Base-by-base conservation (phyloP, 2,888 invertebrate genomes). In the Clanis bilineata region DNA sequence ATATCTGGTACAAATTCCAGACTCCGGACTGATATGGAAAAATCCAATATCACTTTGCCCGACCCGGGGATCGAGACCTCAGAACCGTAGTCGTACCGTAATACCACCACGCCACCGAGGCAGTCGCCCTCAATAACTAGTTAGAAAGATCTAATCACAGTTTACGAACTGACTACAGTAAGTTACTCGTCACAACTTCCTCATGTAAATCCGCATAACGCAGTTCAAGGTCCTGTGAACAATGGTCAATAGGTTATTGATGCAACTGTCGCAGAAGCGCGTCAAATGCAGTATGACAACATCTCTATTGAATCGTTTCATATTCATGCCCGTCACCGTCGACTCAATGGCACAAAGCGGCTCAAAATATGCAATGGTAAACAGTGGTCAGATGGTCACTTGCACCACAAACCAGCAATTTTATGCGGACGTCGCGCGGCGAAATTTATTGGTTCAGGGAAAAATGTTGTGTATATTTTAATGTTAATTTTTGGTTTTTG, bases 261-360 rank as follows among this genome's bases (percentile, higher is more conserved):
- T 82, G 82, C 79, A 80, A 77, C 80, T 77, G 82, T 77, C 77
- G 64, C 83, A 75, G 79, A 80, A 74, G 83, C 86, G 80, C 77
- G 72, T 86, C 86, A 85, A 72, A 78, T 73, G 68, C 64, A 76
- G 81, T 83, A 88, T 87, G 87, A 86, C 87, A 86, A 88, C 86
- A 83, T 82, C 86, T 90, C 88, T 88, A 90, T 90, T 86, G 83
- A 83, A 76, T 61, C 77, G 76, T 77, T 90, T 89, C 88, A 89
- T 90, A 89, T 90, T 88, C 90, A 90, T 90, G 83, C 63, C 64
- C 57, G 80, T 82, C 84, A 77, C 78, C 79, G 74, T 75, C 66
- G 61, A 67, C 71, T 81, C 77, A 82, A 82, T 83, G 79, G 83
- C 83, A 87, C 85, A 86, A 87, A 84, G 85, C 79, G 75, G 74